Base-by-base conservation (phyloP, 2,888 invertebrate species). In the Synanthedon vespiformis region DNA sequence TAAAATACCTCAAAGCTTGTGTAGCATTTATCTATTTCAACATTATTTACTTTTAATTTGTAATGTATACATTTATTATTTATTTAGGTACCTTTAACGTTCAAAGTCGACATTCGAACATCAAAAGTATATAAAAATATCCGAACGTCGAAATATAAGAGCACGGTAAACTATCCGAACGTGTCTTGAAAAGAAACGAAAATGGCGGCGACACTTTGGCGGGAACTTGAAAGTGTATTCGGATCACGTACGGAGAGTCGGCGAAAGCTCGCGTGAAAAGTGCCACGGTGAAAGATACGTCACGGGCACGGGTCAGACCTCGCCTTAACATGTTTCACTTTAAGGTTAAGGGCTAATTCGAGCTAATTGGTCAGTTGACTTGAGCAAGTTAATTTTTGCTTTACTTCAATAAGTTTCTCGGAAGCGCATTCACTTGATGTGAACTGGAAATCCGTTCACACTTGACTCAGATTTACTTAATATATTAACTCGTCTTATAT, bases 221-320 rank as follows among this genome's bases (percentile, higher is more conserved):
- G 44, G 44, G 44, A 44, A 44, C 13, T 44, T 2, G 10, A 34
- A 34, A 11, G 48, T 22, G 22, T 50, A 55, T 51, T 55, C 55
- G 49, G 41, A 34, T 53, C 55, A 55, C 55, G 55, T 52, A 34
- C 51, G 48, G 18, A 49, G 52, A 52, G 51, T 55, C 50, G 47
- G 34, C 6, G 34, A 44, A n/a, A 44, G 53, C 47, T 53, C 52
- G 52, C 53, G 55, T 51, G 52, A 18, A 40, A 52, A 52, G 54
- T 54, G 51, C 48, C 49, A 52, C 40, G 40, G 49, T 49, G 50
- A 55, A 55, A 52, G 51, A 49, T 40, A 44, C 44, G 44, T 14
- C 44, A 14, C 14, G 12, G 44, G 44, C 44, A 44, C 44, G 44
- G 14, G 14, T 44, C 44, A 44, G 14, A 8, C 2, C 44, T 44